phyloP scores from a whole-genome alignment of 2,888 invertebrate genomes.

The Netelia fuscicornis region DNA sequence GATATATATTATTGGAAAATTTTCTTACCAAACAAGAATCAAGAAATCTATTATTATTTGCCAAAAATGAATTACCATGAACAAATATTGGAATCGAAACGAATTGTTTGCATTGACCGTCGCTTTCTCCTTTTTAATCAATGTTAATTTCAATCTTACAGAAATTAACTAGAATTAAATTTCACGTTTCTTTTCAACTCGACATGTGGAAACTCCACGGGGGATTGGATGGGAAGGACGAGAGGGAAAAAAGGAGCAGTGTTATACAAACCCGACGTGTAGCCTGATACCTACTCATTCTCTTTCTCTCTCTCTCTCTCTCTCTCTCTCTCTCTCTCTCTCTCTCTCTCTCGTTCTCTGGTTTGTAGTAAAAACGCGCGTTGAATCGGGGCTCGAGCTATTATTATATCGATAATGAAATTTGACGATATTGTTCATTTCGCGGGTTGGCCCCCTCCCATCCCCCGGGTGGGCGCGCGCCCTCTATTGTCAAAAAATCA shows the following conservation, averaged over 20 bases:
- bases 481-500: conserved; percentile 79
- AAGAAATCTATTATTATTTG: no score
- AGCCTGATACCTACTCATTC: conserved; percentile 40
- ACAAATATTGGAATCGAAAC: no score
- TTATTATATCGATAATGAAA: conserved; percentile 85
- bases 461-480: conserved; percentile 52
- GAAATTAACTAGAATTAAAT: no score
- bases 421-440: conserved; percentile 85
- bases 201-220: conserved; percentile 8
- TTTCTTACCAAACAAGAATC: no score
- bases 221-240: background rate
- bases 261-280: conserved; percentile 20
- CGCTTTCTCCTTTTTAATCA: no score
- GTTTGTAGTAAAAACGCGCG: conserved; percentile 32
- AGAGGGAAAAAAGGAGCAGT: conserved; percentile 5
- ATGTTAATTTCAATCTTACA: no score
- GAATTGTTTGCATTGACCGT: no score
- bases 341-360: conserved; percentile 4
- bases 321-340: conserved; percentile 1
- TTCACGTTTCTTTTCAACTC: background rate
- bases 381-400: conserved; percentile 78
- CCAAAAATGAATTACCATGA: no score
- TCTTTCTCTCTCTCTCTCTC: conserved; percentile 23
- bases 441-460: conserved; percentile 70
- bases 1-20: no score